These are phyloP conservation scores for Halotydeus destructor DNA, from an alignment of 1,140 invertebrate genomes.

Conservation along the genomic window DNA sequence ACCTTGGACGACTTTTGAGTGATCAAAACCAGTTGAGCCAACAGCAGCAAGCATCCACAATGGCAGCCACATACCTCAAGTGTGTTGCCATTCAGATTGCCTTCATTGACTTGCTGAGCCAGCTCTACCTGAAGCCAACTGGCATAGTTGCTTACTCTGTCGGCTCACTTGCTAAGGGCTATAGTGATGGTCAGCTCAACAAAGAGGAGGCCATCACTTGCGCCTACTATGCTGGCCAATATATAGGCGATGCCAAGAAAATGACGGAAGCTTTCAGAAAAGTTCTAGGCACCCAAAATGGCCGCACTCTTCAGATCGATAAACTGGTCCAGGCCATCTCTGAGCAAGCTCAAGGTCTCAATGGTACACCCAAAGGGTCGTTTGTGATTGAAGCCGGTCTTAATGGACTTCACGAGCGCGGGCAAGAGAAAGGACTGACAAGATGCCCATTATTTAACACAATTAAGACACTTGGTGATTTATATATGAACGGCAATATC, in stretches of 20 bases:
- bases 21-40: no score
- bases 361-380: conserved; percentile 41
- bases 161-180: conserved; percentile 82
- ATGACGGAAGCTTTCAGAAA: no score
- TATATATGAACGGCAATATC: conserved; percentile 54
- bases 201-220: conserved; percentile 71
- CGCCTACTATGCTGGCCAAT: conserved; percentile 50
- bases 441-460: conserved; percentile 20
- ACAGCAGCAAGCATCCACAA: no score
- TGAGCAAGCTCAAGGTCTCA: conserved; percentile 59
- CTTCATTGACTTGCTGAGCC: conserved; percentile 58
- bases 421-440: conserved; percentile 40
- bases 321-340: no score
- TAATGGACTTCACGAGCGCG: conserved; percentile 48
- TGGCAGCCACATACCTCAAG: no score
- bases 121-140: conserved; percentile 57
- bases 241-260: no score
- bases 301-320: no score
- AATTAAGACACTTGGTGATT: conserved; percentile 25
- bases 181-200: conserved; percentile 82
- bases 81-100: conserved; percentile 84
- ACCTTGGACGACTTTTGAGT: no score
- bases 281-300: no score
- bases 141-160: conserved; percentile 90
- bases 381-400: conserved; percentile 64